Conservation (phyloP, 2,888 invertebrate species). For the Allygus modestus region DNA sequence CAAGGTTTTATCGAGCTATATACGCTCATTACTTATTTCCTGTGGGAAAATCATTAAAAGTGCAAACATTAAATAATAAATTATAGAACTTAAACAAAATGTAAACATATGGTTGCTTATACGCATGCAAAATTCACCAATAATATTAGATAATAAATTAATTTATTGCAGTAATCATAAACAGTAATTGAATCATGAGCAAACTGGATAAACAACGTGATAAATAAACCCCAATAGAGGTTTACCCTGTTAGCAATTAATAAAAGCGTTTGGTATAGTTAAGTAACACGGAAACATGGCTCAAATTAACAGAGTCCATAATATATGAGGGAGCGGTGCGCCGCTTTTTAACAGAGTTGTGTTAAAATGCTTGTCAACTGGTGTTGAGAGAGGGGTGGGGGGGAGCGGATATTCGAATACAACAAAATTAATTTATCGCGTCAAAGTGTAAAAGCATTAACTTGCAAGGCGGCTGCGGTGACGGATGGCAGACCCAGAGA, state of each 20-base stretch:
- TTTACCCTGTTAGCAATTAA: conserved; percentile 25
- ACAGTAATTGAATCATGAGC: not conserved
- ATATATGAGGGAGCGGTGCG: conserved; percentile 51
- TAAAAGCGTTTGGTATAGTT: conserved; percentile 45
- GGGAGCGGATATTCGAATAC: conserved; percentile 44
- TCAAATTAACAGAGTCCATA: conserved; percentile 53
- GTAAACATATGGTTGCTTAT: too few relatives aligned
- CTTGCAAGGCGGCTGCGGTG: not conserved
- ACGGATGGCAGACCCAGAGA: conserved; percentile 32
- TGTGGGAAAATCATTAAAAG: too few relatives aligned
- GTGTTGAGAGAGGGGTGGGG: not conserved
- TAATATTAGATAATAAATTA: not conserved
- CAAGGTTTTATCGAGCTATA: too few relatives aligned
- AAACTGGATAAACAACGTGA: not conserved
- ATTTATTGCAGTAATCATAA: not conserved
- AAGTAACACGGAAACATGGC: conserved; percentile 41
- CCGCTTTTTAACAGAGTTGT: conserved; percentile 46
- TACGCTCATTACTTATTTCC: too few relatives aligned
- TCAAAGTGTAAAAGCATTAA: conserved; percentile 19
- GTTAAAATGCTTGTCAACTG: conserved; percentile 55
- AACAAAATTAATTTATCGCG: conserved; percentile 56
- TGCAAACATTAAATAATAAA: too few relatives aligned
- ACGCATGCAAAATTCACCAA: not conserved
- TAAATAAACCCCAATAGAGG: conserved; percentile 55
- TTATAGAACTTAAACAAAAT: too few relatives aligned